Conservation (phyloP, 2,797 vertebrate genomes). For the Lepus townsendii region DNA sequence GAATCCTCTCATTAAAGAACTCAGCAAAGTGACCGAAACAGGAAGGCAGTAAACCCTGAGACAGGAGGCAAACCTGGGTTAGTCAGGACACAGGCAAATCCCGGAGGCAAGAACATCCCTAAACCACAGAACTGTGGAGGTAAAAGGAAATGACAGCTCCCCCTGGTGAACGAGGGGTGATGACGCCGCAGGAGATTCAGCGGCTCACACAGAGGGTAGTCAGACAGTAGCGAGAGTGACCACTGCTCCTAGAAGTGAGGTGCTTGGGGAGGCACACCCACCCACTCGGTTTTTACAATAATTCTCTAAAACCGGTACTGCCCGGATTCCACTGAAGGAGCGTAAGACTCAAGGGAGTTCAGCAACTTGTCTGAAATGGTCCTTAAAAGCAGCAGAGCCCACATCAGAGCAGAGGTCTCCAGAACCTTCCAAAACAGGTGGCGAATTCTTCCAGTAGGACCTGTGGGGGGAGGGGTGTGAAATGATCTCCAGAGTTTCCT, state of each 20-base stretch:
- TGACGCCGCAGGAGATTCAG: neutral
- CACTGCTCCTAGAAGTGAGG: neutral
- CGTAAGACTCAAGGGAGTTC: neutral
- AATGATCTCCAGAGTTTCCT: neutral
- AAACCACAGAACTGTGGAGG: neutral
- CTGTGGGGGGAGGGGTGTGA: accelerated
- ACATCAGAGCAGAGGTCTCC: neutral
- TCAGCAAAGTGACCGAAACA: neutral
- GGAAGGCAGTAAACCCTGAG: neutral
- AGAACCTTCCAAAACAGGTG: neutral
- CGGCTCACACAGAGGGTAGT: neutral
- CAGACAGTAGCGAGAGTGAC: neutral
- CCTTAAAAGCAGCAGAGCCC: neutral
- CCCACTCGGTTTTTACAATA: neutral
- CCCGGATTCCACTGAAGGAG: neutral
- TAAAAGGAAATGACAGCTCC: neutral
- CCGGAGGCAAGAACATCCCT: neutral
- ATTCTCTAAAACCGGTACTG: neutral
- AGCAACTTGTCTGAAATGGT: neutral
- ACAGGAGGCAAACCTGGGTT: neutral
- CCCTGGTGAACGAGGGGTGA: too few relatives aligned
- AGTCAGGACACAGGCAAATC: neutral
- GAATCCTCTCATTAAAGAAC: neutral
- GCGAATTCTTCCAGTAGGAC: neutral
- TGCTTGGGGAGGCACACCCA: neutral